A percentile compares a stretch with the other conserved stretches of the same genome.
These are phyloP conservation scores for Benthosema pterotum DNA, from an alignment of 2,797 vertebrate genomes.

Conservation along the genomic window DNA sequence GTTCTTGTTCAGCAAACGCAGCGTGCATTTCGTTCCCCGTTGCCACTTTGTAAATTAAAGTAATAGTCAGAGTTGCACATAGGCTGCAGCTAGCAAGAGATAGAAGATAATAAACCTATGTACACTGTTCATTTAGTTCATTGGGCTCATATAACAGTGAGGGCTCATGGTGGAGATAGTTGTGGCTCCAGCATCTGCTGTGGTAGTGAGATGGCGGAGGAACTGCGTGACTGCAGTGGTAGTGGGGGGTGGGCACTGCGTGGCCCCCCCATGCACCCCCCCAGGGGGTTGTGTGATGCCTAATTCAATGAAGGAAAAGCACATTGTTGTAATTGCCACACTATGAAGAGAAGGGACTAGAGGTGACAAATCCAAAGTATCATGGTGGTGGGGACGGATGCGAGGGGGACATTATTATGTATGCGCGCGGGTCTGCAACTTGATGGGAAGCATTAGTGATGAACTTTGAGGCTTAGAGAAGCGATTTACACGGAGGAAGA, in stretches of 20 bases:
- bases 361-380: conserved; percentile 65
- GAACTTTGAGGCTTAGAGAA: conserved; percentile 71
- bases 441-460: conserved; percentile 79
- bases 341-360: conserved; percentile 58
- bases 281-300: conserved; percentile 57
- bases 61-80: conserved; percentile 10
- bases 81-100: conserved; percentile 11
- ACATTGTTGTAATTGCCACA: conserved; percentile 70
- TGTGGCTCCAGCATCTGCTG: conserved; percentile 75
- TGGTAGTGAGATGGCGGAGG: too few relatives aligned
- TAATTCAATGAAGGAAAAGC: conserved; percentile 72
- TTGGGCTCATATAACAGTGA: conserved; percentile 74
- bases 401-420: conserved; percentile 74
- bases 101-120: conserved; percentile 64
- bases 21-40: conserved; percentile 2
- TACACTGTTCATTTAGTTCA: conserved; percentile 71
- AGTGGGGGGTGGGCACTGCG: too few relatives aligned
- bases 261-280: conserved; percentile 62
- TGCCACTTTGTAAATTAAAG: conserved; percentile 18
- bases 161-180: conserved; percentile 62
- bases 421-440: conserved; percentile 63
- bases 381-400: too few relatives aligned
- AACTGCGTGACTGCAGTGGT: too few relatives aligned
- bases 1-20: conserved; percentile 5
- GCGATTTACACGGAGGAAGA: conserved; percentile 76